Base-by-base conservation (phyloP, 2,113 vertebrate genomes). In the Cinclus cinclus region DNA sequence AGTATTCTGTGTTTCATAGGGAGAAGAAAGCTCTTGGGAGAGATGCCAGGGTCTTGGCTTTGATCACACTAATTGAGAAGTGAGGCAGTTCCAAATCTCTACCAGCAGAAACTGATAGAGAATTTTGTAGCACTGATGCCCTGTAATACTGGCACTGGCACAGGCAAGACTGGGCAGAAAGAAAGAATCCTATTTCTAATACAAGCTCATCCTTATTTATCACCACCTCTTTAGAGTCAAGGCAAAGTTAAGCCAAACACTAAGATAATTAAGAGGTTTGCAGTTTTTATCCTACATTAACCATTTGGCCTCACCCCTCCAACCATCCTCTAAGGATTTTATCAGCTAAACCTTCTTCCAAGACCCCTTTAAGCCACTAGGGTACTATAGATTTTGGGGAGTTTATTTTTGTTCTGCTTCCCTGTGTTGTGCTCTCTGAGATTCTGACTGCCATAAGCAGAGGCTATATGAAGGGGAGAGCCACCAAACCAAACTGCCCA, bases 171-270 rank as follows among this genome's bases (percentile, higher is more conserved):
- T 83, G 80, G 67, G 19, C 39, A 64, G 69, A 91, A 89, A 83
- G 68, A 94, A 52, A 86, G 96, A 93, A 96, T 92, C 91, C 90
- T 91, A 24, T 96, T 97, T 97, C 94, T 95, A 90, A 96, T 79
- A 92, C 82, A 89, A 96, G 97, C 96, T 97, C 96, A 97, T 97
- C 97, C 96, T 97, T 95, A 84, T 93, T 97, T 95, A 94, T 83
- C 64, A 86, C 84, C 92, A 75, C 96, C 82, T 78, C 89, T 87
- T 85, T 92, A 93, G 91, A 95, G 97, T 95, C 96, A 94, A 96
- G 79, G 89, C 85, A 95, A 97, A 95, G 95, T 96, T 97, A 97
- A 97, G 93, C 92, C 79, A 94, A 93, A 95, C 77, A 95, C 83
- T 94, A 96, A 97, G 94, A 94, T 93, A 96, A 97, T 96, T 95